A percentile compares a stretch with the other conserved stretches of the same genome.
phyloP scores from a whole-genome alignment of 2,797 vertebrate genomes.

The Chelon auratus region DNA sequence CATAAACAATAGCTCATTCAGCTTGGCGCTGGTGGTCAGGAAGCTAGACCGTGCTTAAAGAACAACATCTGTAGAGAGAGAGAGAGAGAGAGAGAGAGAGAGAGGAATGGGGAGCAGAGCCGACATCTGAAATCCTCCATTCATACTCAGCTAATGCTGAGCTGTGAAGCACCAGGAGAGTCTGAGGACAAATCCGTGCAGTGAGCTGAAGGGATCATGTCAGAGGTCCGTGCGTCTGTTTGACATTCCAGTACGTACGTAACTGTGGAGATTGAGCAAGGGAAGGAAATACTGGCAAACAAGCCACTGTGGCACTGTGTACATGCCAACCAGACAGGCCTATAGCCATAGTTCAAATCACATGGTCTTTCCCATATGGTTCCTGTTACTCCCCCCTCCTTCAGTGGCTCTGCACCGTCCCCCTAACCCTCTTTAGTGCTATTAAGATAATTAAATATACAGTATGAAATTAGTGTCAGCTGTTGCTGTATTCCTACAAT shows the following conservation, averaged over 20 bases:
- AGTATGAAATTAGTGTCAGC: slow-evolving; percentile 37
- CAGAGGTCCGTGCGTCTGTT: slow-evolving; percentile 48
- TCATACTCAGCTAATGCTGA: slow-evolving; percentile 46
- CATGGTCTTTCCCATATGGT: slow-evolving; percentile 67
- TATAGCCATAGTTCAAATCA: slow-evolving; percentile 50
- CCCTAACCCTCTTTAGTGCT: slow-evolving; percentile 51
- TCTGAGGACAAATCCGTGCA: slow-evolving; percentile 41
- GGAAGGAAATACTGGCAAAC: slow-evolving; percentile 2
- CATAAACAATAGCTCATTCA: slow-evolving; percentile 88
- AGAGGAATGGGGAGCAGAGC: slow-evolving; percentile 13
- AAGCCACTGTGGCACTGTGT: slow-evolving; percentile 18
- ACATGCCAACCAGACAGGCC: slow-evolving; percentile 22
- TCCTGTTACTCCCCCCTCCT: slow-evolving; percentile 56
- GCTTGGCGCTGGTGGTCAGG: slow-evolving; percentile 82
- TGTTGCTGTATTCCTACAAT: slow-evolving; percentile 35
- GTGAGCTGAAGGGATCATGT: slow-evolving; percentile 42
- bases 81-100: not conserved
- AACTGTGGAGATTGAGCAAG: slow-evolving; percentile 29
- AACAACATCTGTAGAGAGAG: slow-evolving; percentile 83
- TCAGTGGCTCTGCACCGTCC: slow-evolving; percentile 32
- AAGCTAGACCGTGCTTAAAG: slow-evolving; percentile 82
- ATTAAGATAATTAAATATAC: slow-evolving; percentile 67
- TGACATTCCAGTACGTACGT: slow-evolving; percentile 44
- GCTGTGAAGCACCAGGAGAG: slow-evolving; percentile 30
- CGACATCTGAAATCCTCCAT: slow-evolving; percentile 45